Evolutionary conservation across 2,888 invertebrate genomes (phyloP), one percentile per base, ranked within the genome.

Genomic region (Lochmaea crataegi): DNA sequence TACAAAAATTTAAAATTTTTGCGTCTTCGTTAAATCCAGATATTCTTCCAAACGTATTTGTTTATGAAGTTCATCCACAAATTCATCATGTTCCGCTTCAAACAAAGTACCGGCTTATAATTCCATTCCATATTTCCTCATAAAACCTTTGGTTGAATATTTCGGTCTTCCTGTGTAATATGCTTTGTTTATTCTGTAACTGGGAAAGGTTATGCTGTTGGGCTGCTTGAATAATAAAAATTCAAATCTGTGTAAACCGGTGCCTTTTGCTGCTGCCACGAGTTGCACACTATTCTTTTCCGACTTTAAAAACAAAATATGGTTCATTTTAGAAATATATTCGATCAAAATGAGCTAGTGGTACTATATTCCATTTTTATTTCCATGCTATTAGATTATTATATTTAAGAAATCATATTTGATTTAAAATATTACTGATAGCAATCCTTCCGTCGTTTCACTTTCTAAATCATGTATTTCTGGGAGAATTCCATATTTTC

Each of bases 21-120:
- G 58, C 4, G 58, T 4, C 3, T 58, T 58, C 5, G 58, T 58
- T 14, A 58, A n/a, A 58, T 58, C 58, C 14, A 58, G 26, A 14
- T 58, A 58, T 32, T 58, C 45, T 2, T 14, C 22, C 14, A 68
- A 22, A 16, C 42, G 41, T 72, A 97, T 32, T 58, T 77, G 78
- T 76, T 76, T 77, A 72, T 65, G 72, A 16, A 81, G 26, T 70
- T 67, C 80, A 0, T 96, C 96, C 0, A 96, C 96, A 82, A 96
- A 96, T 80, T 94, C 94, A 83, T 97, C 96, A 86, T 90, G 96
- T 84, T 95, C 91, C 0, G 96, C 96, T 83, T 93, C 92, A 84
- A 92, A 97, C 84, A 96, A 93, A 85, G 96, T 97, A 10, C 95
- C 96, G 68, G 95, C 95, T n/a, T 96, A 87, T 0, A 96, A 96